Evolutionary conservation across 2,888 invertebrate species (phyloP).

Genomic region (Platerodrilus igneus): DNA sequence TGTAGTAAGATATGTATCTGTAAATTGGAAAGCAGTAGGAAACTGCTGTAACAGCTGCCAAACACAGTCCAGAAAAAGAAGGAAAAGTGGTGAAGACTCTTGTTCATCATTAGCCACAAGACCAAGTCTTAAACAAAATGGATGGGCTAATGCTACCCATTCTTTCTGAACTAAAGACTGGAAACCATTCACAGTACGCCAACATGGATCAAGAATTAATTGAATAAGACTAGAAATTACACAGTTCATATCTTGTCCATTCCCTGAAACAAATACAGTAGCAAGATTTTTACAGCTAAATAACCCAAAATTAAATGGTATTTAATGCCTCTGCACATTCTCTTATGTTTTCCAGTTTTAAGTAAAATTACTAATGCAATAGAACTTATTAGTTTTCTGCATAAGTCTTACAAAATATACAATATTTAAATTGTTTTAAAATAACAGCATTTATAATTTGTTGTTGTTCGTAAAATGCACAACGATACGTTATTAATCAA

Average conservation of each 20-base stretch:
- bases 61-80: slow-evolving; percentile 88
- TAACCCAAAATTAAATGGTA: no score
- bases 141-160: slow-evolving; percentile 91
- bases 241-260: slow-evolving; percentile 84
- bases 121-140: slow-evolving; percentile 59
- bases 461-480: no score
- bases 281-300: no score
- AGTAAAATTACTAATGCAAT: no score
- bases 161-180: slow-evolving; percentile 90
- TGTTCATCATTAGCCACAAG: slow-evolving; percentile 60
- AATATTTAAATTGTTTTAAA: no score
- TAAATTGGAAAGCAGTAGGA: slow-evolving; percentile 85
- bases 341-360: no score
- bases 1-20: slow-evolving; percentile 86
- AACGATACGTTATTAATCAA: no score
- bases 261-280: slow-evolving; percentile 57
- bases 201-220: slow-evolving; percentile 78
- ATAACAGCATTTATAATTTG: no score
- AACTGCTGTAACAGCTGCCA: slow-evolving; percentile 89
- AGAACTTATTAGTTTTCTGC: no score
- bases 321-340: no score
- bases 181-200: slow-evolving; percentile 79
- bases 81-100: slow-evolving; percentile 78
- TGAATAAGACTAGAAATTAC: slow-evolving; percentile 84
- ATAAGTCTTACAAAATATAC: no score